Evolutionary conservation across 2,888 invertebrate genomes (phyloP), one percentile per base, ranked within the genome.

Genomic region (Dione vanillae): DNA sequence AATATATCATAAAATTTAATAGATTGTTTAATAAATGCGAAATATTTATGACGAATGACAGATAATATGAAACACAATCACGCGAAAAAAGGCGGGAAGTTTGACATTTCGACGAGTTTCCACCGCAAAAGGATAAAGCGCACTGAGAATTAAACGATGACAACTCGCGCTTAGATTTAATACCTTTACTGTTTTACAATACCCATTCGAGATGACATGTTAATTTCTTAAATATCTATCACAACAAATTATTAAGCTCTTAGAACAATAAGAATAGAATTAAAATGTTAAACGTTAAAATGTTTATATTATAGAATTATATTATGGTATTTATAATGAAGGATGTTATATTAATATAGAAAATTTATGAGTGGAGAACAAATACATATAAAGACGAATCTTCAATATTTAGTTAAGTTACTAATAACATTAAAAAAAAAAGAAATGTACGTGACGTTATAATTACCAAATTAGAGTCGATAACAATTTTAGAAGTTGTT

Each of bases 81-180:
- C 77, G 79, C 81, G 78, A 79, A 81, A 49, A 83, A 83, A 79
- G 76, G 73, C 79, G 73, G 67, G 19, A 59, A 64, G 64, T 64
- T 16, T 71, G 54, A 76, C 85, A 84, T 82, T 79, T 80, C 78
- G 76, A 27, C 62, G 76, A 82, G 83, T 77, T 79, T 75, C 77
- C 84, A 78, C 82, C 74, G 67, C 80, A 75, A 77, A 78, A 75
- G 83, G 78, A 82, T 83, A 82, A 83, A 81, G 77, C 76, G 79
- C 76, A 89, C 89, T 89, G 86, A 79, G 76, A 78, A 75, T 16
- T 10, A 37, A 56, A 56, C 56, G 16, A 16, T 49, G 59, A 69
- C 69, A 72, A 67, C 65, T 70, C 67, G 73, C 62, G 67, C 69
- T 65, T 67, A 71, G 71, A 69, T 73, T 73, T 67, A 68, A 72